These are phyloP conservation scores for Pocota personata DNA, from an alignment of 2,888 invertebrate genomes.

Conservation along the genomic window DNA sequence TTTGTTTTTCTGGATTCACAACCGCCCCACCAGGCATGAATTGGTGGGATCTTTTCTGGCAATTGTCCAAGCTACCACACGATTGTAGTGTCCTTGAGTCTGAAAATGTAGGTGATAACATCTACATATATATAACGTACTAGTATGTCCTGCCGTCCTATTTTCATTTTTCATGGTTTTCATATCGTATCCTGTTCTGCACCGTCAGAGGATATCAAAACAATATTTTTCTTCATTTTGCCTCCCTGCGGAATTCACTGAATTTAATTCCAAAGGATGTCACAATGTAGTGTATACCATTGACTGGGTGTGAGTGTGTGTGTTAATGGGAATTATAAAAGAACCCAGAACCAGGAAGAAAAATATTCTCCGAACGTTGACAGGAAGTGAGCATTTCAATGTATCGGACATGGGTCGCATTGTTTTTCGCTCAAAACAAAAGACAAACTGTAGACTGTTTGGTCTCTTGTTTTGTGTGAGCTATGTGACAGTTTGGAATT, in stretches of 20 bases:
- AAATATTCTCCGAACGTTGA: slow-evolving; percentile 4
- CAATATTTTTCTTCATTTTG: background rate
- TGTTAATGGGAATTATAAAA: background rate
- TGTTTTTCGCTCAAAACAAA: slow-evolving; percentile 21
- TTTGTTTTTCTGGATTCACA: background rate
- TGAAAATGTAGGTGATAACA: background rate
- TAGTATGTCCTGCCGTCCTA: background rate
- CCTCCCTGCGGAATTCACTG: background rate
- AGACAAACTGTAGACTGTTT: background rate
- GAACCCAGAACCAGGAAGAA: background rate
- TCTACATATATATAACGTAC: slow-evolving; percentile 7
- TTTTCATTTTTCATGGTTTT: background rate
- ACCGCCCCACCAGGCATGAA: background rate
- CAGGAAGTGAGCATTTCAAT: slow-evolving; percentile 31
- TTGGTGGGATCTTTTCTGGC: slow-evolving; percentile 10
- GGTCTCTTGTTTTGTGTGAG: background rate
- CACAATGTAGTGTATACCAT: background rate
- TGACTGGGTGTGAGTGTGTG: background rate
- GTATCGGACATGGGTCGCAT: background rate
- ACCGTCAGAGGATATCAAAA: background rate
- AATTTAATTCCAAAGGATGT: slow-evolving; percentile 41
- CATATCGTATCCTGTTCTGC: slow-evolving; percentile 5
- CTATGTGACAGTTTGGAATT: background rate
- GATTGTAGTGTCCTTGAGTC: slow-evolving; percentile 21
- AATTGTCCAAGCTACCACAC: slow-evolving; percentile 18